A percentile compares a stretch with the other conserved stretches of the same genome.
Evolutionary conservation across 2,797 vertebrate species (phyloP).

Genomic region (Taeniopygia guttata): DNA sequence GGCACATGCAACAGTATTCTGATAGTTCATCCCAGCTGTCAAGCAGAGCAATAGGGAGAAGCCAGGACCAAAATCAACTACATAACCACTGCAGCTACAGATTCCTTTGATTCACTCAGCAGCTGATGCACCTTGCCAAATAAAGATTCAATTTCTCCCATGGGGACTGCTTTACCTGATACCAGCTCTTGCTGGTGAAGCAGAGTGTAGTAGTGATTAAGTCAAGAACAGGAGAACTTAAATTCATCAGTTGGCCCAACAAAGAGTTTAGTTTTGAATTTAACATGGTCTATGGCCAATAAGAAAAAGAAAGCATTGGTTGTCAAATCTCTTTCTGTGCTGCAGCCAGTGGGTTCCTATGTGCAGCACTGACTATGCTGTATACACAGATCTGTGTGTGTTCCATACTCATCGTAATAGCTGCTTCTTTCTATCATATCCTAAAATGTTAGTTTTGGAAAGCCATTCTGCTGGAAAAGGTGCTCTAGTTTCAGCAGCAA

Average conservation of each 20-base stretch:
- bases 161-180: not conserved
- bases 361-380: not conserved
- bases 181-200: not conserved
- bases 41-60: not conserved
- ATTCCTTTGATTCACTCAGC: not conserved
- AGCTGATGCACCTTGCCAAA: not conserved
- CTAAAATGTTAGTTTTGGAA: not conserved
- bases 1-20: fast-evolving
- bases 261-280: not conserved
- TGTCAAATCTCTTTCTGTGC: not conserved
- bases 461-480: not conserved
- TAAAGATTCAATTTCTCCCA: not conserved
- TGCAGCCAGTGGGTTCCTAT: not conserved
- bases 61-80: not conserved
- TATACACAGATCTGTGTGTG: not conserved
- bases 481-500: not conserved
- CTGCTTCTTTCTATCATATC: not conserved
- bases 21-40: not conserved
- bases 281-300: not conserved
- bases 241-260: not conserved
- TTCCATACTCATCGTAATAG: fast-evolving
- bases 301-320: not conserved
- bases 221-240: not conserved
- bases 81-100: not conserved
- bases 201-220: not conserved